A percentile compares a stretch with the other conserved stretches of the same genome.
These are phyloP conservation scores for Ophioderma brevispina DNA, from an alignment of 35 echinoderm and acorn worm species.

Conservation along the genomic window DNA sequence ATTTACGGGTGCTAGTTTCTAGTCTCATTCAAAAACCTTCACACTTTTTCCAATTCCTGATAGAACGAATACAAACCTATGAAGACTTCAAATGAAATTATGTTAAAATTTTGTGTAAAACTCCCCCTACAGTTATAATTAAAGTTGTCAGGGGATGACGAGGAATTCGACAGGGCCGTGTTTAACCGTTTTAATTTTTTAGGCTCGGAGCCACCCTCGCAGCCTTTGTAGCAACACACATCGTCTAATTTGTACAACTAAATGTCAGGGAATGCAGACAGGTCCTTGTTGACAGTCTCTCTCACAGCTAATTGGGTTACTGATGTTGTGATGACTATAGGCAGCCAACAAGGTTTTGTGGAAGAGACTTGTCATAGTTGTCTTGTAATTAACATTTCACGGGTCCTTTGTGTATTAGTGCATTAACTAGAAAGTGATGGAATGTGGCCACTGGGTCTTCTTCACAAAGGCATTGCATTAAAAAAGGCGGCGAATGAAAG, in stretches of 20 bases:
- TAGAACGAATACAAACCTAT: no score
- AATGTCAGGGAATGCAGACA: conserved; percentile 8
- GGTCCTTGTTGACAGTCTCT: background rate
- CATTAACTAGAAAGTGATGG: background rate
- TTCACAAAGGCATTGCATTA: background rate
- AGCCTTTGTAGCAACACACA: background rate
- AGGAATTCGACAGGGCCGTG: no score
- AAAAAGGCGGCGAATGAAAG: background rate
- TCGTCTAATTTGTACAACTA: background rate
- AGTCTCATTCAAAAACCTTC: no score
- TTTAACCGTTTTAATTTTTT: no score
- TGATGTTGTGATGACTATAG: background rate
- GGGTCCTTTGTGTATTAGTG: background rate
- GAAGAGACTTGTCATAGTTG: background rate
- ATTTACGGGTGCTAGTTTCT: no score
- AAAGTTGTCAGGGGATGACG: no score
- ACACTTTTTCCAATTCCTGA: no score
- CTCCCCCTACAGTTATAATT: no score
- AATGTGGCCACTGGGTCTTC: background rate
- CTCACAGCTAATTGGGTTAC: background rate
- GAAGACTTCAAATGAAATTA: no score
- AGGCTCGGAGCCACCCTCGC: background rate
- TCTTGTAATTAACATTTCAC: conserved; percentile 1
- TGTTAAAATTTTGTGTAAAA: no score
- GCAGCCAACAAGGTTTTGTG: background rate